Conservation (phyloP, 2,888 invertebrate genomes). For the Criorhina ranunculi region DNA sequence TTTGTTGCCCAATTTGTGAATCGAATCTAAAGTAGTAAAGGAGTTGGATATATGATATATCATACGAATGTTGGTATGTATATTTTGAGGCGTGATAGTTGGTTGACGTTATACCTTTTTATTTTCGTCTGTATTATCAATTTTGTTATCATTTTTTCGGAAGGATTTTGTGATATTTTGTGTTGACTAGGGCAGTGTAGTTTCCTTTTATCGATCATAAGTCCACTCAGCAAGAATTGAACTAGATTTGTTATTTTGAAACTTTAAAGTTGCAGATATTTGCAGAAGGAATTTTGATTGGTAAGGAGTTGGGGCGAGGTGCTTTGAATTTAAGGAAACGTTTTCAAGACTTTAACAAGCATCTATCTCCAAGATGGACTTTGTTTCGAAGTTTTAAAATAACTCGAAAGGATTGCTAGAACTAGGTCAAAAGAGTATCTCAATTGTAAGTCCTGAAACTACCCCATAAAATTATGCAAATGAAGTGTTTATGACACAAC, state of each 20-base stretch:
- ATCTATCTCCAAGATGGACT: too few species aligned
- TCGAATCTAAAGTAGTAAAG: constrained; percentile 56
- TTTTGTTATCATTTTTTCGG: constrained; percentile 9
- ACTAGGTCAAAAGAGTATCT: too few species aligned
- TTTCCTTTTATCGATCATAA: constrained; percentile 35
- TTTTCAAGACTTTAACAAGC: too few species aligned
- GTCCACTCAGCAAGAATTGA: background rate
- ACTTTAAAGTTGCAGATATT: constrained; percentile 3
- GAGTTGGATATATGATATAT: constrained; percentile 10
- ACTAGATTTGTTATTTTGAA: background rate
- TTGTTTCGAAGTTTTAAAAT: too few species aligned
- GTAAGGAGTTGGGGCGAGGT: too few species aligned
- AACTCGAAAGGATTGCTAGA: too few species aligned
- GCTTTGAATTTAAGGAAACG: too few species aligned
- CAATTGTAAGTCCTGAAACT: too few species aligned
- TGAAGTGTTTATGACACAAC: too few species aligned
- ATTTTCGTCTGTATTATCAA: constrained; percentile 26
- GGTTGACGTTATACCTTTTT: background rate
- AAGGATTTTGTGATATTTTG: constrained; percentile 5
- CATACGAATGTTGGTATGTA: too few species aligned
- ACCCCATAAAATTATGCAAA: too few species aligned
- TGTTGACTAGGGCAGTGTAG: constrained; percentile 24
- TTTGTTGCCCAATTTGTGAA: constrained; percentile 68
- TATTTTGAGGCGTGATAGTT: constrained; percentile 39
- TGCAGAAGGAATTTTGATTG: background rate